Evolutionary conservation across 2,113 vertebrate genomes (phyloP).

Genomic region (Gorsachius goisagi): DNA sequence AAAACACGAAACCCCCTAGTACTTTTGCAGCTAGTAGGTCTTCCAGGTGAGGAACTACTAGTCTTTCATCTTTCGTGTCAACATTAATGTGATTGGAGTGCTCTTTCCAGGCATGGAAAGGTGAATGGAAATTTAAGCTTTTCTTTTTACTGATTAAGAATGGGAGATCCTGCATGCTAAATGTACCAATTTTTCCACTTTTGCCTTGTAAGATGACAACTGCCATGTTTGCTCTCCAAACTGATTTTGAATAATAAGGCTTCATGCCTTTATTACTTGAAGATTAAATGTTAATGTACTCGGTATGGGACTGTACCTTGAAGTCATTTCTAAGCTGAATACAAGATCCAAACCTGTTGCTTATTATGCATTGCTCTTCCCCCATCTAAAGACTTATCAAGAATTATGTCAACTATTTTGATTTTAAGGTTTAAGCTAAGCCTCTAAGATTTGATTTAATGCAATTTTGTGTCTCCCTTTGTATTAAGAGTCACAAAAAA

Average conservation of each 20-base stretch:
- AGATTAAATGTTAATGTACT: conserved; percentile 5
- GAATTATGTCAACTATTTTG: conserved; percentile 18
- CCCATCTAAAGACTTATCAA: background rate
- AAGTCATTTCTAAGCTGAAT: background rate
- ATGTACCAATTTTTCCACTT: background rate
- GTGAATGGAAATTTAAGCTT: background rate
- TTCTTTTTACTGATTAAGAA: background rate
- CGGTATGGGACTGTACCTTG: background rate
- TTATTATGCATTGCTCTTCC: background rate
- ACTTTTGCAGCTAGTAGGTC: background rate
- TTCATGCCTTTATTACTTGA: background rate
- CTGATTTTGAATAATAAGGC: background rate
- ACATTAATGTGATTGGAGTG: background rate
- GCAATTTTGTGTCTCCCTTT: background rate
- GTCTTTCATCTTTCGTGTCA: background rate
- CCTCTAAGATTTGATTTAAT: background rate
- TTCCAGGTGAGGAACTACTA: background rate
- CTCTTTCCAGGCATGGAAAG: background rate
- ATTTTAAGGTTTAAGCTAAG: conserved; percentile 22
- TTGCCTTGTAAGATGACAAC: background rate
- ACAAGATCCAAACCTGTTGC: background rate
- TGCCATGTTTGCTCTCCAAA: background rate
- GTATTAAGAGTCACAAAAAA: conserved; percentile 38
- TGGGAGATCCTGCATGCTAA: background rate
- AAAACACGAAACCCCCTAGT: background rate